A percentile compares a stretch with the other conserved stretches of the same genome.
phyloP scores from a whole-genome alignment of 2,797 vertebrate genomes.

The Psittacula derbiana region DNA sequence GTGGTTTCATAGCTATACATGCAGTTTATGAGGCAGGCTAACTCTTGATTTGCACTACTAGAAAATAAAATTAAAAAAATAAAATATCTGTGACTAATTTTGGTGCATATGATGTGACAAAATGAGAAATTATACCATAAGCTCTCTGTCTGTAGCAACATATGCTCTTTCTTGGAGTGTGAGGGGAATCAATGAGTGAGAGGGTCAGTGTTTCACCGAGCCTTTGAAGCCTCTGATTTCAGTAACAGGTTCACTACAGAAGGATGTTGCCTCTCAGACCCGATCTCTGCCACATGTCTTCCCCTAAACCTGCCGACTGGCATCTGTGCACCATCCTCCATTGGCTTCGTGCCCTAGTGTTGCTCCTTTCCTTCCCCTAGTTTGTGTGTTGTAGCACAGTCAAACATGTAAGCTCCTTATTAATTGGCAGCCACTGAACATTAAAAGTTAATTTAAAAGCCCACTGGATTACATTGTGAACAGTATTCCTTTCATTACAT shows the following conservation, averaged over 20 bases:
- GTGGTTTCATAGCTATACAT: background rate
- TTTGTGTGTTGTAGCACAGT: background rate
- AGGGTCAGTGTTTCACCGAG: background rate
- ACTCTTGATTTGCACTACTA: background rate
- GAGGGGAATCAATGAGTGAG: background rate
- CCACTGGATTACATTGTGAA: background rate
- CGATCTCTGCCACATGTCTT: background rate
- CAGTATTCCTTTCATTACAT: constrained; percentile 15
- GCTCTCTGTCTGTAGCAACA: background rate
- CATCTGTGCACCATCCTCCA: background rate
- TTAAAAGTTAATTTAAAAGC: constrained; percentile 41
- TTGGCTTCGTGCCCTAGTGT: background rate
- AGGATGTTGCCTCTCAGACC: background rate
- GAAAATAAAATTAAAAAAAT: background rate
- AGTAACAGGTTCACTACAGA: background rate
- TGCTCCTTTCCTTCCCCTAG: background rate
- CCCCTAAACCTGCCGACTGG: background rate
- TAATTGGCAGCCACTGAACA: background rate
- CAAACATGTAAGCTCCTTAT: background rate
- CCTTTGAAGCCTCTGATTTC: background rate
- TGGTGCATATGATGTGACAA: background rate
- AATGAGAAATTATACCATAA: background rate
- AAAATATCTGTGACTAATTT: background rate
- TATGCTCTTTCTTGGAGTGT: background rate
- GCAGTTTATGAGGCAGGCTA: background rate